Base-by-base conservation (phyloP, 2,113 vertebrate genomes). In the Catharus bicknelli region DNA sequence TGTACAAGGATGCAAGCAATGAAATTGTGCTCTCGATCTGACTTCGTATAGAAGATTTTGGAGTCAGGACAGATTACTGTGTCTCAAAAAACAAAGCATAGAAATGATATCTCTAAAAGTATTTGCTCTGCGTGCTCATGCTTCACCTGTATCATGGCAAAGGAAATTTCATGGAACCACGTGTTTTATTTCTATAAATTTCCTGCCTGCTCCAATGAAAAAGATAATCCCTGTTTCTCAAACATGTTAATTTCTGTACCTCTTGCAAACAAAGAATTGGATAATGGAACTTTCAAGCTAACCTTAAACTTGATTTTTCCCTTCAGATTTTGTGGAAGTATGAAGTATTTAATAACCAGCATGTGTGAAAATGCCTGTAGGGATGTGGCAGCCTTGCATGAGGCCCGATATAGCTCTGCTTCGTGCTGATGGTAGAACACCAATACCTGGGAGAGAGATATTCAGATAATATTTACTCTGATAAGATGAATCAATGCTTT, bases 171-270 rank as follows among this genome's bases (percentile, higher is more conserved):
- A 34, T 22, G 5, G 16, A 7, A 50, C 6, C 3, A 36, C 4
- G 3, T 58, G 3, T 27, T 80, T 43, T 47, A 29, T 27, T 83
- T 62, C 16, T 40, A 16, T 42, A 16, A 21, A 70, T 72, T 63
- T 67, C 17, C 34, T 78, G 14, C 11, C 38, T 47, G 14, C 4
- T 1, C 3, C 19, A 36, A 15, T 26, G 27, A 30, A 75, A 67
- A 70, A 70, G 3, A 29, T n/a, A 63, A 75, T 42, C 12, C 5
- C 7, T 40, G 1, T 40, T 83, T 86, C 38, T 79, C 34, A n/a
- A 48, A 6, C 0, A 0, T 16, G 3, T 79, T 58, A 9, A 50
- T 47, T 75, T 78, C 38, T 59, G 38, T 58, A 34, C 18, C 12
- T 18, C 10, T 73, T 30, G 20, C 13, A 38, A 51, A 23, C 2